Evolutionary conservation across 2,113 vertebrate species (phyloP).

Genomic region (Silurus glanis): DNA sequence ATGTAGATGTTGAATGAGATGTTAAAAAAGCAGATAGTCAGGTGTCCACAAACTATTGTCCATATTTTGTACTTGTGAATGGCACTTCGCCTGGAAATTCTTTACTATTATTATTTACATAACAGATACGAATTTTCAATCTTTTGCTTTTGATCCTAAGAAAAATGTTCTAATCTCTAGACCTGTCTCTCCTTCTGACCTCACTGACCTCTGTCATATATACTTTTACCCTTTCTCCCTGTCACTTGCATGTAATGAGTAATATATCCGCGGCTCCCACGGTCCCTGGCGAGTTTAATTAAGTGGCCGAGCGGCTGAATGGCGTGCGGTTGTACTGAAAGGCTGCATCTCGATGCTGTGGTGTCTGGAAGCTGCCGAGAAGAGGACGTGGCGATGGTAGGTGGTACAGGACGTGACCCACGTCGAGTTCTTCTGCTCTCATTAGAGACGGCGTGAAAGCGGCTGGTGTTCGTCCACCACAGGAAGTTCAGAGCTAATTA

Average conservation of each 20-base stretch:
- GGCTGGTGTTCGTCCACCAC: slow-evolving; percentile 14
- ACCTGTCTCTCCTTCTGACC: neutral
- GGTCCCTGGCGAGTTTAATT: slow-evolving; percentile 55
- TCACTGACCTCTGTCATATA: neutral
- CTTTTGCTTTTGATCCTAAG: neutral
- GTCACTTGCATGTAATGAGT: neutral
- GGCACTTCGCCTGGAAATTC: neutral
- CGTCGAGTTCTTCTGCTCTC: neutral
- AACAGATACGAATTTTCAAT: neutral
- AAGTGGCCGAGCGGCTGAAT: slow-evolving; percentile 57
- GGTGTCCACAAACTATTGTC: no score
- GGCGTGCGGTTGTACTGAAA: slow-evolving; percentile 57
- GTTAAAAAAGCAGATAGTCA: no score
- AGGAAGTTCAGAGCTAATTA: slow-evolving; percentile 44
- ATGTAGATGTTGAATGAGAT: no score
- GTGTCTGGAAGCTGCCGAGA: slow-evolving; percentile 10
- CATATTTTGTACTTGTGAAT: no score
- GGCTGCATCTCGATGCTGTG: neutral
- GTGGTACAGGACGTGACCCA: slow-evolving; percentile 22
- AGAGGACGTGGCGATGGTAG: neutral
- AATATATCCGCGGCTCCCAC: slow-evolving; percentile 39
- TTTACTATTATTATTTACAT: neutral
- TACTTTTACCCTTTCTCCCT: neutral
- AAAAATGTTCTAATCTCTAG: neutral
- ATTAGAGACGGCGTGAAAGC: slow-evolving; percentile 17